Percentiles rank a stretch among this genome's conserved stretches.
phyloP scores from a whole-genome alignment of 2,888 invertebrate species.

The Pammene aurita region DNA sequence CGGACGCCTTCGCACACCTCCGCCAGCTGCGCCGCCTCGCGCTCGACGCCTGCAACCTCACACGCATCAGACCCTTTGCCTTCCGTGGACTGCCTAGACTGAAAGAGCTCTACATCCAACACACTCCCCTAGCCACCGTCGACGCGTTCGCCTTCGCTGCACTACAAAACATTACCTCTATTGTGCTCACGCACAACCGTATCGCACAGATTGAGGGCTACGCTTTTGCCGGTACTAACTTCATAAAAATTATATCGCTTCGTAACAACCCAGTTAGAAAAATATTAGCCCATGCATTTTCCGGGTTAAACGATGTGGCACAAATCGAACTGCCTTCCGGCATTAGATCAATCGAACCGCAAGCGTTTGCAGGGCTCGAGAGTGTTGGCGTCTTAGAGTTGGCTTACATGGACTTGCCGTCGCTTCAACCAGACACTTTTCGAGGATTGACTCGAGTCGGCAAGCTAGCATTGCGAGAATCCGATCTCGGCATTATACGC shows the following conservation, averaged over 20 bases:
- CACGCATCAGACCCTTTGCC: slow-evolving; percentile 91
- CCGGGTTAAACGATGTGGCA: slow-evolving; percentile 91
- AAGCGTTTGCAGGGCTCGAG: slow-evolving; percentile 91
- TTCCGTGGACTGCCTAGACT: slow-evolving; percentile 92
- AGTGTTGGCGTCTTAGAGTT: slow-evolving; percentile 91
- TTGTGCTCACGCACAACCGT: slow-evolving; percentile 87
- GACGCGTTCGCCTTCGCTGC: slow-evolving; percentile 93
- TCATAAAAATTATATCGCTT: slow-evolving; percentile 90
- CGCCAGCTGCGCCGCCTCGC: slow-evolving; percentile 91
- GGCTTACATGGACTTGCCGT: slow-evolving; percentile 92
- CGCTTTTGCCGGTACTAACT: slow-evolving; percentile 94
- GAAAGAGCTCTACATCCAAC: slow-evolving; percentile 91
- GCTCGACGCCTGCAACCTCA: slow-evolving; percentile 94
- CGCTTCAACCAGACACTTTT: slow-evolving; percentile 88
- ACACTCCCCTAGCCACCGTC: slow-evolving; percentile 91
- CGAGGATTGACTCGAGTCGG: slow-evolving; percentile 90
- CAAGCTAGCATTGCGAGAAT: slow-evolving; percentile 90
- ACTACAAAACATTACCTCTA: slow-evolving; percentile 90
- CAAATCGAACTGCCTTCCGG: slow-evolving; percentile 93
- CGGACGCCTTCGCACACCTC: slow-evolving; percentile 92
- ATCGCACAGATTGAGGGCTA: slow-evolving; percentile 88
- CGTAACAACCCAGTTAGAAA: slow-evolving; percentile 92
- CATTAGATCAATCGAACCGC: slow-evolving; percentile 88
- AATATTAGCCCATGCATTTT: slow-evolving; percentile 92
- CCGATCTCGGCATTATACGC: slow-evolving; percentile 89